Conservation (phyloP, 2,888 invertebrate species). For the Brachypalpus laphriformis region DNA sequence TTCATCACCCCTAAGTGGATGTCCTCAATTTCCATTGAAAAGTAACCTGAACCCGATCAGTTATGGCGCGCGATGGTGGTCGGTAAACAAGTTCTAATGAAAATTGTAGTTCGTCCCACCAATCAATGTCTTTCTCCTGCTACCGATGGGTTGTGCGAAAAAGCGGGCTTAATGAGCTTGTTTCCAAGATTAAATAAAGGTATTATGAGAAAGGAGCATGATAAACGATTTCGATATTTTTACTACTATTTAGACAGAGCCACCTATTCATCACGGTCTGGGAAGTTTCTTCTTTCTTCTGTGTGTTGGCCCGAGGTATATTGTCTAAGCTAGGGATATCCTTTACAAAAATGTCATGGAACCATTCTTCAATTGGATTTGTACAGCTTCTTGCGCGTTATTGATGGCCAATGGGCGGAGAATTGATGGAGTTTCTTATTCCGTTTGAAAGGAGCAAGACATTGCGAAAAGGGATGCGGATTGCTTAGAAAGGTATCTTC, state of each 20-base stretch:
- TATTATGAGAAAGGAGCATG: conserved; percentile 74
- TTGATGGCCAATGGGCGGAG: conserved; percentile 72
- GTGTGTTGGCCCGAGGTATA: conserved; percentile 15
- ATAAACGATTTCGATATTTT: conserved; percentile 74
- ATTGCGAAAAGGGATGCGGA: neutral
- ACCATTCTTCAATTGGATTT: conserved; percentile 69
- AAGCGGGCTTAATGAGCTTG: conserved; percentile 75
- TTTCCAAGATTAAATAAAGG: conserved; percentile 76
- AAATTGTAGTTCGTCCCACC: conserved; percentile 53
- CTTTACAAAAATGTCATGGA: conserved; percentile 57
- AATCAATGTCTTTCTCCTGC: conserved; percentile 65
- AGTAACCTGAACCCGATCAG: conserved; percentile 57
- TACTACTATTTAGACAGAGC: conserved; percentile 59
- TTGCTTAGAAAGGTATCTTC: conserved; percentile 47
- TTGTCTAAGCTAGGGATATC: conserved; percentile 56
- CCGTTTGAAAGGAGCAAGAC: conserved; percentile 43
- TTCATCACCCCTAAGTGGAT: conserved; percentile 48
- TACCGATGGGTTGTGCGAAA: too few species aligned
- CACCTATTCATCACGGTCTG: conserved; percentile 69
- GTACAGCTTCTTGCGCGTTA: conserved; percentile 58
- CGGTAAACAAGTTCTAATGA: conserved; percentile 46
- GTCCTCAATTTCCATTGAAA: conserved; percentile 23
- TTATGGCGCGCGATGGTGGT: conserved; percentile 35
- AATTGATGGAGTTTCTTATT: conserved; percentile 68
- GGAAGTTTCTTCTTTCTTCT: neutral